Evolutionary conservation across 2,888 invertebrate genomes (phyloP).

Genomic region (Caenorhabditis macrosperma): DNA sequence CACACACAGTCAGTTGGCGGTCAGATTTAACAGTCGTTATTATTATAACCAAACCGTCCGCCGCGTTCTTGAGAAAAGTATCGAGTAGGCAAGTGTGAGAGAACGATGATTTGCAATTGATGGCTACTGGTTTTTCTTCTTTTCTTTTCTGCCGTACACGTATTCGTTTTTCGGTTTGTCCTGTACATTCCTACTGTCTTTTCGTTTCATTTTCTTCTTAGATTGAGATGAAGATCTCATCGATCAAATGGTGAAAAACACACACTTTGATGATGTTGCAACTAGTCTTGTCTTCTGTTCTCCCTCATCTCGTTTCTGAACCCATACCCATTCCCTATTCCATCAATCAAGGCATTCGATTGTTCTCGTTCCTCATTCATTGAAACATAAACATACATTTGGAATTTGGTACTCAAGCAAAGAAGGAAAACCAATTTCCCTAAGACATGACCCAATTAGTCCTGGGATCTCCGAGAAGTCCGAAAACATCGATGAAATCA

Average conservation of each 20-base stretch:
- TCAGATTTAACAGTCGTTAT: constrained; percentile 22
- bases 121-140: constrained; percentile 23
- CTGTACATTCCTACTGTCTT: not conserved
- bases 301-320: constrained; percentile 10
- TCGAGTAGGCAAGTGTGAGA: not conserved
- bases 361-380: constrained; percentile 42
- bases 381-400: constrained; percentile 35
- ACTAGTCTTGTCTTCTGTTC: not conserved
- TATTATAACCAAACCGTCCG: constrained; percentile 9
- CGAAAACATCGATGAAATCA: no score
- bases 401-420: constrained; percentile 10
- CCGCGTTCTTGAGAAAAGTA: constrained; percentile 27
- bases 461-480: no score
- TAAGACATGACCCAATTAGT: constrained; percentile 23
- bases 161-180: not conserved
- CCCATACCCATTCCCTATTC: constrained; percentile 22
- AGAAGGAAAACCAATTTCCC: constrained; percentile 38
- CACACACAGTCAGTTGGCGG: not conserved
- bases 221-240: not conserved
- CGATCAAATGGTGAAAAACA: not conserved
- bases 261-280: not conserved
- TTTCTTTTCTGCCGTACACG: not conserved
- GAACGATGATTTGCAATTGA: constrained; percentile 31
- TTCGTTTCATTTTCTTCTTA: not conserved
- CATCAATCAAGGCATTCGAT: constrained; percentile 35